Percentiles rank a stretch among this genome's conserved stretches.
Evolutionary conservation across 2,888 invertebrate genomes (phyloP).

Genomic region (Cloeon dipterum): DNA sequence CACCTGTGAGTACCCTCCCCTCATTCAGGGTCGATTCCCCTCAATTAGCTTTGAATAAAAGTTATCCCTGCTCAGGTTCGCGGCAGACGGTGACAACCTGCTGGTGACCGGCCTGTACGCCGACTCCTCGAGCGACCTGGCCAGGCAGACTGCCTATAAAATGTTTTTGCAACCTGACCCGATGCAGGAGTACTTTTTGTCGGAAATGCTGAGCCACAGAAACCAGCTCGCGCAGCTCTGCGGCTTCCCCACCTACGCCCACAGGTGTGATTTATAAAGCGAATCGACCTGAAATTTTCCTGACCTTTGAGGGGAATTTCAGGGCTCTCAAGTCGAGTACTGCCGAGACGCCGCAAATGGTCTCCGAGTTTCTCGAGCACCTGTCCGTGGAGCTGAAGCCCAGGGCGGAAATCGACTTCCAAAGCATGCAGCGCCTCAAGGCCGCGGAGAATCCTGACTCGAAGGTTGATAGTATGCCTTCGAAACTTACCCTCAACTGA

Average conservation of each 20-base stretch:
- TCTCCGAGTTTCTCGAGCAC: slow-evolving; percentile 53
- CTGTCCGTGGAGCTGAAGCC: slow-evolving; percentile 44
- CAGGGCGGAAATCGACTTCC: slow-evolving; percentile 51
- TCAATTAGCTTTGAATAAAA: slow-evolving; percentile 2
- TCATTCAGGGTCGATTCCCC: neutral
- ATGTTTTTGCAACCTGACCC: slow-evolving; percentile 59
- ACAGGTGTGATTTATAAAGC: slow-evolving; percentile 35
- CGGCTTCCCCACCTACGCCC: slow-evolving; percentile 73
- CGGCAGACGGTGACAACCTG: slow-evolving; percentile 43
- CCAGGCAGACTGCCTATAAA: slow-evolving; percentile 72
- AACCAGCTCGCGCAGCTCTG: slow-evolving; percentile 64
- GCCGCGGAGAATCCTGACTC: slow-evolving; percentile 13
- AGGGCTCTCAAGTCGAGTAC: slow-evolving; percentile 74
- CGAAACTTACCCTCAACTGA: no score
- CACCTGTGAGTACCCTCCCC: slow-evolving; percentile 34
- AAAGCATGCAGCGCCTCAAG: slow-evolving; percentile 54
- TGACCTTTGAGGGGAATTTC: no score
- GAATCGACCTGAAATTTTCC: no score
- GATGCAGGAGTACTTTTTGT: slow-evolving; percentile 50
- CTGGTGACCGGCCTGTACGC: slow-evolving; percentile 61
- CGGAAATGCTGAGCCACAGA: slow-evolving; percentile 46
- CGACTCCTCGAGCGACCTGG: slow-evolving; percentile 52
- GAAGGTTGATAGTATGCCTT: no score
- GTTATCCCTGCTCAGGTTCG: slow-evolving; percentile 21
- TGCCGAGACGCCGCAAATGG: slow-evolving; percentile 57